Conservation (phyloP, 2,113 vertebrate species). For the Oenanthe melanoleuca region DNA sequence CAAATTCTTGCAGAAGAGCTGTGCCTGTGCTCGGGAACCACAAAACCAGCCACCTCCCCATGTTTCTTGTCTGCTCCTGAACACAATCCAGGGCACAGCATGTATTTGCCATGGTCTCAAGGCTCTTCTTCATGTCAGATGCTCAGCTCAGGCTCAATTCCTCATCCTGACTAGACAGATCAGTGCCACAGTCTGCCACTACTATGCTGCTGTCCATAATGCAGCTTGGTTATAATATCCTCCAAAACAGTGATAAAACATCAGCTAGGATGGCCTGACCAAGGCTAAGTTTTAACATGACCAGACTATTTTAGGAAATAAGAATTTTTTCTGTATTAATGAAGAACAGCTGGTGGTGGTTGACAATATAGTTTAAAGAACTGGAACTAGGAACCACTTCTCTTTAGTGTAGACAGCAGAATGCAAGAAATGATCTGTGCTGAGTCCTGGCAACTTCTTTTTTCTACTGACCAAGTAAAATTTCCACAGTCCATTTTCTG, state of each 20-base stretch:
- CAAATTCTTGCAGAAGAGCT: background rate
- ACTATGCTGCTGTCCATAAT: background rate
- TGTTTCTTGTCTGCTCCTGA: background rate
- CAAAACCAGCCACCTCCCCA: background rate
- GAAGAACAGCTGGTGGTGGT: background rate
- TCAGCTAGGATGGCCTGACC: background rate
- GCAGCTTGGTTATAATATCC: background rate
- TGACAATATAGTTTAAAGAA: background rate
- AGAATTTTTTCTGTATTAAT: background rate
- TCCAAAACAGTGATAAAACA: background rate
- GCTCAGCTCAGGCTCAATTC: background rate
- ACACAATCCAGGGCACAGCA: background rate
- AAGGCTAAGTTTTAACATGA: background rate
- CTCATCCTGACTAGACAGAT: background rate
- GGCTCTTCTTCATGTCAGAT: background rate
- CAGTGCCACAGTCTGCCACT: background rate
- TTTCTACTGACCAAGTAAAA: background rate
- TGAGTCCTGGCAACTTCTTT: background rate
- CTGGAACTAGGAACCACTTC: background rate
- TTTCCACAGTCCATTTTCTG: background rate
- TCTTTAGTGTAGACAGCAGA: background rate
- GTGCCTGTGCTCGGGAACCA: background rate
- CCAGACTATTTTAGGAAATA: background rate
- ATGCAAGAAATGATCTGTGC: background rate
- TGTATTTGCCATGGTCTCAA: background rate